A percentile compares a stretch with the other conserved stretches of the same genome.
phyloP scores from a whole-genome alignment of 2,113 vertebrate species.

The Periophthalmodon schlosseri region DNA sequence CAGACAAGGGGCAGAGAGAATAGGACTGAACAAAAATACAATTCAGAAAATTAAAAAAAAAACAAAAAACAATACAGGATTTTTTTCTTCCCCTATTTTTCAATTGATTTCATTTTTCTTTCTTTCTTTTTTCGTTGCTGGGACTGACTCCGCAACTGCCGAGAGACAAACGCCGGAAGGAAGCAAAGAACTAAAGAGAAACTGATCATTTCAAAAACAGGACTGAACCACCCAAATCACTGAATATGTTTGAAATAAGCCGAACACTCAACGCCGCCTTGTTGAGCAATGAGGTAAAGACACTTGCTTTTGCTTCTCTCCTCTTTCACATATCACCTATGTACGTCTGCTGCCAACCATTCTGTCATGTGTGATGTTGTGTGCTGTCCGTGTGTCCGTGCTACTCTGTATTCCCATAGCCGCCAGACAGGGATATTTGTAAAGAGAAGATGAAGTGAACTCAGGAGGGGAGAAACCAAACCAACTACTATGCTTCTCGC shows the following conservation, averaged over 20 bases:
- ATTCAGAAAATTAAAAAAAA: slow-evolving; percentile 68
- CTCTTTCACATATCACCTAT: slow-evolving; percentile 67
- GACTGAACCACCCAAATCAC: slow-evolving; percentile 57
- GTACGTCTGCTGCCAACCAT: slow-evolving; percentile 75
- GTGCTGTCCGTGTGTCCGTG: slow-evolving; percentile 55
- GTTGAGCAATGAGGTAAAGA: slow-evolving; percentile 99
- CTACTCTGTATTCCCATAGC: slow-evolving; percentile 60
- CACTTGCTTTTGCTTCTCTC: slow-evolving; percentile 65
- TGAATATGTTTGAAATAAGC: slow-evolving; percentile 99
- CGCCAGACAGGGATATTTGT: slow-evolving; percentile 56
- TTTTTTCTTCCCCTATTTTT: slow-evolving; percentile 59
- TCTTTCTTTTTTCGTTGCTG: slow-evolving; percentile 53
- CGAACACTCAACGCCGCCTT: slow-evolving; percentile 99
- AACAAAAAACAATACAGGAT: slow-evolving; percentile 71
- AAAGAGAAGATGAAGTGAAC: slow-evolving; percentile 49
- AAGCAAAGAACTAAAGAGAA: slow-evolving; percentile 71
- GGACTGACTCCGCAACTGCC: slow-evolving; percentile 71
- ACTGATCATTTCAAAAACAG: slow-evolving; percentile 50
- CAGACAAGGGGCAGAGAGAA: slow-evolving; percentile 53
- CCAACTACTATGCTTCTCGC: slow-evolving; percentile 54
- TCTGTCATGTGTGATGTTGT: slow-evolving; percentile 59
- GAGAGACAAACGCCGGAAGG: slow-evolving; percentile 39
- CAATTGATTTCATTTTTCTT: slow-evolving; percentile 65
- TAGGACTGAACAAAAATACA: slow-evolving; percentile 60
- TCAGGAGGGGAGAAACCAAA: slow-evolving; percentile 40